Conservation (phyloP, 2,888 invertebrate genomes). For the Norana najaformis region DNA sequence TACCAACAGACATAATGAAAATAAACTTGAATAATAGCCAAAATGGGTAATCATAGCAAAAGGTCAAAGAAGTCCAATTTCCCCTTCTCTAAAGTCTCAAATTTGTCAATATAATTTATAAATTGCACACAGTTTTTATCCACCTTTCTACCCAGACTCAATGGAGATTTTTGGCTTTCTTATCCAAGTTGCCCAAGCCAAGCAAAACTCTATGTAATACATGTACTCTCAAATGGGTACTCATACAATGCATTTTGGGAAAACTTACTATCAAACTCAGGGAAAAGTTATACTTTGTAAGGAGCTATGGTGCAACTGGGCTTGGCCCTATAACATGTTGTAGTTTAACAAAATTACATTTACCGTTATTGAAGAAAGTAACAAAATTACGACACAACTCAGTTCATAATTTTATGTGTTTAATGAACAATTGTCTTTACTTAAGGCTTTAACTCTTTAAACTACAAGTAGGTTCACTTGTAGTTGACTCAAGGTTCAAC, state of each 20-base stretch:
- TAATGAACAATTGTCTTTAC: slow-evolving; percentile 5
- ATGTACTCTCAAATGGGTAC: too few relatives aligned
- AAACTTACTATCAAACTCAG: too few relatives aligned
- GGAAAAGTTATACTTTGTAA: too few relatives aligned
- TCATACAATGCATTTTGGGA: too few relatives aligned
- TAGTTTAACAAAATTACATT: not conserved
- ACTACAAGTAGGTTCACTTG: not conserved
- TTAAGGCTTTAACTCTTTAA: not conserved
- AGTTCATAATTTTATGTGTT: not conserved
- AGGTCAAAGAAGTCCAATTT: too few relatives aligned
- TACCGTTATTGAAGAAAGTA: not conserved
- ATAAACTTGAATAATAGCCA: not conserved
- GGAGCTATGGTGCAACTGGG: too few relatives aligned
- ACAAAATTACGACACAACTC: not conserved
- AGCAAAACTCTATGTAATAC: too few relatives aligned
- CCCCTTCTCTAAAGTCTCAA: not conserved
- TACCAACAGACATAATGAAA: not conserved
- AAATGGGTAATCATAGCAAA: too few relatives aligned
- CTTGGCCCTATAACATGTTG: too few relatives aligned
- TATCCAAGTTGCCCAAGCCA: not conserved
- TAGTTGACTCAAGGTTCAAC: not conserved
- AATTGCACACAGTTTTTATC: not conserved
- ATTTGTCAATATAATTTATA: not conserved
- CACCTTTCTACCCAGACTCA: not conserved
- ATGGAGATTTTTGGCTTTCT: not conserved